Percentiles rank a stretch among this genome's conserved stretches.
Conservation (phyloP, 2,113 vertebrate genomes). For the Embiotoca jacksoni region DNA sequence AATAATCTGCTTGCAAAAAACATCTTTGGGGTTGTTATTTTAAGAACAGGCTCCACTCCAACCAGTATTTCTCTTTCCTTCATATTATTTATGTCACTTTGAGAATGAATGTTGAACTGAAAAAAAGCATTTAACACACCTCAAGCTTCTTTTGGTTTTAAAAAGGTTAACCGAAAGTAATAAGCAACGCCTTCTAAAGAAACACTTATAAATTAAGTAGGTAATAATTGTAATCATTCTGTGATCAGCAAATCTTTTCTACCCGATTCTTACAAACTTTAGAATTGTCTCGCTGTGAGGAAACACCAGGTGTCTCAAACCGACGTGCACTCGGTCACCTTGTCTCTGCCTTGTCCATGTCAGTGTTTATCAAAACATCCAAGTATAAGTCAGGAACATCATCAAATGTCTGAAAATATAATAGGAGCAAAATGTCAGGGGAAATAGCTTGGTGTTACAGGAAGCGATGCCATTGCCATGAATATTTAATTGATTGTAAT, state of each 20-base stretch:
- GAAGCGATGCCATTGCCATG: conserved; percentile 95
- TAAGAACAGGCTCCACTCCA: too few species aligned
- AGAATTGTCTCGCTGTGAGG: conserved; percentile 75
- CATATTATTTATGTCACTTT: neutral
- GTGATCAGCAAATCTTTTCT: conserved; percentile 78
- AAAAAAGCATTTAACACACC: neutral
- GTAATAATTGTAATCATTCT: conserved; percentile 52
- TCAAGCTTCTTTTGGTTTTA: neutral
- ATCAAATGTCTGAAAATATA: conserved; percentile 94
- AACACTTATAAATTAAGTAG: conserved; percentile 78
- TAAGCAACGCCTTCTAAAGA: conserved; percentile 66
- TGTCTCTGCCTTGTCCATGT: conserved; percentile 88
- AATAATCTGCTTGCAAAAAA: too few species aligned
- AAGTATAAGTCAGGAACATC: conserved; percentile 77
- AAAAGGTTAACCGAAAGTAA: conserved; percentile 63
- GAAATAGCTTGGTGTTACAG: conserved; percentile 91
- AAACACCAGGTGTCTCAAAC: conserved; percentile 56
- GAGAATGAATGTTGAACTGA: rapidly evolving
- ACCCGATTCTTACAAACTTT: conserved; percentile 39
- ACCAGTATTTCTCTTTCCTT: conserved; percentile 3
- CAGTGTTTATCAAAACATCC: conserved; percentile 84
- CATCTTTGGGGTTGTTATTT: too few species aligned
- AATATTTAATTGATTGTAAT: conserved; percentile 98
- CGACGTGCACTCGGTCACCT: conserved; percentile 84
- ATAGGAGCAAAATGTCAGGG: conserved; percentile 97